Base-by-base conservation (phyloP, 1,140 invertebrate genomes). In the Probaryconus sp. region DNA sequence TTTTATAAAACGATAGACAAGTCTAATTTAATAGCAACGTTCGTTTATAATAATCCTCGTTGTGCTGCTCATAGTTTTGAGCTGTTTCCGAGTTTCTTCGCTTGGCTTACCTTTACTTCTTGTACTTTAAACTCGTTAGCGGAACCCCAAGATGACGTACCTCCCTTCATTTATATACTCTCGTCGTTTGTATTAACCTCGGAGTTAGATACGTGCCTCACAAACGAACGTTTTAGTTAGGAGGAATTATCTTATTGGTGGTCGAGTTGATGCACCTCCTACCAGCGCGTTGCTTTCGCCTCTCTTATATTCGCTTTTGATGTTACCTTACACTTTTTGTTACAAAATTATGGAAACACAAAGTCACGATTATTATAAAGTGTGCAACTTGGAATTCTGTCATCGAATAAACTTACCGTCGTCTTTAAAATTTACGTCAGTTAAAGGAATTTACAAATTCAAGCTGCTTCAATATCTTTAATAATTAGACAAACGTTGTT, bases 1-100 rank as follows among this genome's bases (percentile, higher is more conserved):
- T 38, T 67, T 38, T 56, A n/a, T n/a, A 28, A 67, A 37, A 43
- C 33, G 48, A 50, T 58, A 42, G 48, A 68, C 64, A 58, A 58
- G 48, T 53, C 40, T 50, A 53, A 64, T 64, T 45, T 53, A 42
- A 64, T 55, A 30, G 40, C 20, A 16, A 13, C 31, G 43, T 50
- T 48, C 33, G 51, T 56, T 56, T 56, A 67, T 56, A 48, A 51
- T 47, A 45, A 60, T 48, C 14, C 20, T 40, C 24, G n/a, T 28
- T 14, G 13, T 45, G 24, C 20, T 48, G 24, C 16, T 20, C 20
- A 35, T 47, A 37, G 38, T 47, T 45, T 56, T 26, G 38, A 56
- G 43, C 31, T 30, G 42, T 48, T 55, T 17, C 40, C 28, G 38
- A 53, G 60, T 64, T 65, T 55, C 40, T 38, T 45, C 42, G 40